Percentiles rank a stretch among this genome's conserved stretches.
Conservation (phyloP, 2,113 vertebrate species). For the Pardalotus punctatus region DNA sequence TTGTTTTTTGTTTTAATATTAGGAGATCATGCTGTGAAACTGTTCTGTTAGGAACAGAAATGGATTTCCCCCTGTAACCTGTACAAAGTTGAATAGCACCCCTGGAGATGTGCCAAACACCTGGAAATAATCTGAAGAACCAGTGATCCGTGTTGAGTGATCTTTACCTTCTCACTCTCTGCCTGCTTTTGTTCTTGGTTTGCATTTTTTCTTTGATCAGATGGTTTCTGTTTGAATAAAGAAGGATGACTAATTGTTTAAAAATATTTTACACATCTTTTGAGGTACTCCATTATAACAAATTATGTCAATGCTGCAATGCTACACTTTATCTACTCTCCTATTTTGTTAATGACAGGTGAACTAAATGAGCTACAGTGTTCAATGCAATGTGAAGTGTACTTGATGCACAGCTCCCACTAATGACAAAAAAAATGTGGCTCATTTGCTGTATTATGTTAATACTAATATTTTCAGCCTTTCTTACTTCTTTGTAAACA, state of each 20-base stretch:
- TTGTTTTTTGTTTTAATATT: neutral
- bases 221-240: neutral
- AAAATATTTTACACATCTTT: slow-evolving; percentile 7
- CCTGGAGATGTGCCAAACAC: neutral
- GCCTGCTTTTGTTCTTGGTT: neutral
- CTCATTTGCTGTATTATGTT: neutral
- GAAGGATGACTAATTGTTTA: slow-evolving; percentile 16
- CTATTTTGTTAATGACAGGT: neutral
- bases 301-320: neutral
- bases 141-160: slow-evolving; percentile 3
- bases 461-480: neutral
- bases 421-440: neutral
- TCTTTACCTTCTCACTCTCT: slow-evolving; percentile 7
- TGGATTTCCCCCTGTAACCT: neutral
- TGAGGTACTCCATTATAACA: neutral
- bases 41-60: neutral
- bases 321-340: neutral
- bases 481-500: neutral
- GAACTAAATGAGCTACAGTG: neutral
- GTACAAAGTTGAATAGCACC: neutral
- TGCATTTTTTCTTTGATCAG: neutral
- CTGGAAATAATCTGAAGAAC: slow-evolving; percentile 22
- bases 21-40: neutral
- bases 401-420: neutral
- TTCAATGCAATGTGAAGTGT: neutral